Percentiles rank a stretch among this genome's conserved stretches.
Conservation (phyloP, 2,797 vertebrate genomes). For the Epinephelus awoara region DNA sequence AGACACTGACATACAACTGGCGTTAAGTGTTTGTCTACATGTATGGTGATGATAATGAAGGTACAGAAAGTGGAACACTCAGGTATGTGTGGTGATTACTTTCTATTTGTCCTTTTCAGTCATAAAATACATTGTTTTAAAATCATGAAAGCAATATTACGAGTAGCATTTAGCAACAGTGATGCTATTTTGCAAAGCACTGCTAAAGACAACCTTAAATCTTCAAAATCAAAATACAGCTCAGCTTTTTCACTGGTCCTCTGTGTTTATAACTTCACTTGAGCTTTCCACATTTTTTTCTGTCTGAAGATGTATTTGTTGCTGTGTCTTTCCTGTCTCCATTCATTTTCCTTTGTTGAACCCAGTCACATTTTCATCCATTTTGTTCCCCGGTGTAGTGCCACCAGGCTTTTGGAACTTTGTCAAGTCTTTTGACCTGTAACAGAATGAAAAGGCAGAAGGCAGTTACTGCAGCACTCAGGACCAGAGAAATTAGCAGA, state of each 20-base stretch:
- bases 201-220: conserved; percentile 16
- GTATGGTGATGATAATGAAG: conserved; percentile 10
- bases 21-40: conserved; percentile 12
- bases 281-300: conserved; percentile 3
- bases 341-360: conserved; percentile 69
- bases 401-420: conserved; percentile 73
- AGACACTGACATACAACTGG: conserved; percentile 52
- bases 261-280: conserved; percentile 3
- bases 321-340: conserved; percentile 40
- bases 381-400: conserved; percentile 48
- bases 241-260: neutral
- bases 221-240: conserved; percentile 7
- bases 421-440: conserved; percentile 81
- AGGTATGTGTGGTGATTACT: neutral
- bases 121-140: neutral
- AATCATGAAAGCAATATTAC: neutral
- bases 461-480: conserved; percentile 61
- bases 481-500: conserved; percentile 63
- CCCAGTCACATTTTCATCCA: conserved; percentile 63
- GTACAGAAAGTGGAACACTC: neutral
- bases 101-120: neutral
- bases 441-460: conserved; percentile 74
- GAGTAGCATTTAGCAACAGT: neutral
- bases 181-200: conserved; percentile 13
- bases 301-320: conserved; percentile 1